These are phyloP conservation scores for Melanargia galathea DNA, from an alignment of 2,888 invertebrate species.

Conservation along the genomic window DNA sequence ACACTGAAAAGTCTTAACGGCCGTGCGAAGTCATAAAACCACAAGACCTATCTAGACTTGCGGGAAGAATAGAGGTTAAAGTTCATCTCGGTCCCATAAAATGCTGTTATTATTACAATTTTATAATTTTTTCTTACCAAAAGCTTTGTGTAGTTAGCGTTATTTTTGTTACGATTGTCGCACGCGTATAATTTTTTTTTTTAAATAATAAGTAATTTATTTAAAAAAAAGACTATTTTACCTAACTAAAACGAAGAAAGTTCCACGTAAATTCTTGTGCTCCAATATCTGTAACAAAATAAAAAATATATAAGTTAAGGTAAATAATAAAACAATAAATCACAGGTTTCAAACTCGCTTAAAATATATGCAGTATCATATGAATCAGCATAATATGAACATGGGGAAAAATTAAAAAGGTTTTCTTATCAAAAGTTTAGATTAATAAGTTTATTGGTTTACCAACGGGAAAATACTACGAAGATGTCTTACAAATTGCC, in stretches of 20 bases:
- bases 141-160: not conserved
- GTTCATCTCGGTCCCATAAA: constrained; percentile 67
- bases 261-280: not conserved
- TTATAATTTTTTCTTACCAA: constrained; percentile 4
- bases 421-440: not conserved
- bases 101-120: not conserved
- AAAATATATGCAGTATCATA: too few relatives aligned
- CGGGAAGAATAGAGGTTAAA: constrained; percentile 59
- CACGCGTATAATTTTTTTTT: not conserved
- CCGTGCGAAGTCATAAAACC: constrained; percentile 22
- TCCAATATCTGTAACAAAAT: constrained; percentile 24
- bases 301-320: not conserved
- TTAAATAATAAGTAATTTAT: not conserved
- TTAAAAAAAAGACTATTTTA: too few relatives aligned
- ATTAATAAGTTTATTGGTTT: constrained; percentile 11
- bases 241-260: constrained; percentile 4
- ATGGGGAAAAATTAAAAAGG: too few relatives aligned
- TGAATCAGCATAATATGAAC: too few relatives aligned
- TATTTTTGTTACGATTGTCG: not conserved
- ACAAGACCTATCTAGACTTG: constrained; percentile 28
- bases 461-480: constrained; percentile 2
- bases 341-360: not conserved
- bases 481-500: constrained; percentile 8
- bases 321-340: not conserved
- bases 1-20: constrained; percentile 19